Conservation (phyloP, 2,888 invertebrate genomes). For the Melitaea athalia region DNA sequence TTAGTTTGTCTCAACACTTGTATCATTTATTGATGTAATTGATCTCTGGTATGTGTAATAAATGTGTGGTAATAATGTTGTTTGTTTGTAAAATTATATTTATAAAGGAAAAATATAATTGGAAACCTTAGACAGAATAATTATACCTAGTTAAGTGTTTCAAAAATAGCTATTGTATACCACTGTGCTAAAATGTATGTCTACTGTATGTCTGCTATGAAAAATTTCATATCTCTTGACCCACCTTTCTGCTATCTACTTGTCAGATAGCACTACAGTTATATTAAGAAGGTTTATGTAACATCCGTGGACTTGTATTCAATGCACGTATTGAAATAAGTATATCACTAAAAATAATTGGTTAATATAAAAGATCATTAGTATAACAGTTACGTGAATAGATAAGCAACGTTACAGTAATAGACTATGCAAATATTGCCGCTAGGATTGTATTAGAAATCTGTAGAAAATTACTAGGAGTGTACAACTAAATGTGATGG, state of each 20-base stretch:
- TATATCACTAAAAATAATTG: background rate
- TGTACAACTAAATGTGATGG: slow-evolving; percentile 13
- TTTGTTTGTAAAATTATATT: background rate
- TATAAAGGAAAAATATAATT: background rate
- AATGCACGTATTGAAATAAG: background rate
- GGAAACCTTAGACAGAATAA: too few species aligned
- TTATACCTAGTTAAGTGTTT: background rate
- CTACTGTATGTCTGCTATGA: too few species aligned
- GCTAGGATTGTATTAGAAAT: slow-evolving; percentile 27
- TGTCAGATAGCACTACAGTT: too few species aligned
- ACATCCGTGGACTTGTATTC: background rate
- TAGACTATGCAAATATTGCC: slow-evolving; percentile 23
- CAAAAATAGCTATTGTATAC: background rate
- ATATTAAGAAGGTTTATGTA: background rate
- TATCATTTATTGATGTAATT: slow-evolving; percentile 23
- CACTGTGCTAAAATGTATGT: too few species aligned
- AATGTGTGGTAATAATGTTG: background rate
- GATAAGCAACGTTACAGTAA: background rate
- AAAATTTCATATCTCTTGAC: too few species aligned
- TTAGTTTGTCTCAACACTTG: slow-evolving; percentile 43
- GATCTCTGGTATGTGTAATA: background rate
- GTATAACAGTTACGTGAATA: background rate
- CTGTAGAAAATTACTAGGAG: slow-evolving; percentile 25
- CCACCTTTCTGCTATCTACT: too few species aligned
- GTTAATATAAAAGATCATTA: background rate